Evolutionary conservation across 2,113 vertebrate species (phyloP), one percentile per base, ranked within the genome.

Genomic region (Urocynchramus pylzowi): DNA sequence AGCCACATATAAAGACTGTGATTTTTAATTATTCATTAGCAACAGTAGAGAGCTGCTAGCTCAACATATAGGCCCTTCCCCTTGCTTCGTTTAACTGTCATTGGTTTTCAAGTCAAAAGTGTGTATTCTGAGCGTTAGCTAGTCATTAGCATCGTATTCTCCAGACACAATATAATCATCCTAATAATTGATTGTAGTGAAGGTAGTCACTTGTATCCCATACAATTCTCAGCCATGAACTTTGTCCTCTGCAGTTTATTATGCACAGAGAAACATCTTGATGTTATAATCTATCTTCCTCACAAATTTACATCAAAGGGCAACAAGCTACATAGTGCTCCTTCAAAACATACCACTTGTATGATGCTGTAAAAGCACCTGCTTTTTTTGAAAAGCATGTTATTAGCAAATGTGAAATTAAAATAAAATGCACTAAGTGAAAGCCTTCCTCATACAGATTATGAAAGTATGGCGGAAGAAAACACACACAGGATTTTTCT

Each of bases 21-120:
- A 95, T 95, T 98, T 98, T 96, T 97, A 98, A 98, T 98, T 96
- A 97, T 95, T 96, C 41, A 76, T 85, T 93, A 93, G 44, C 63
- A 92, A 95, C 77, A 63, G 74, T 64, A 67, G 45, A 78, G 61
- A 78, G 53, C 59, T 96, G 37, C 35, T 94, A 94, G 76, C 74
- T 96, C 87, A 89, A 91, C 80, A 92, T 89, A 53, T 84, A 95
- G 80, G 60, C 71, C 85, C 91, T 96, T 94, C 69, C 56, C 63
- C 27, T 71, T 80, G 47, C 41, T 91, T 76, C 64, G 67, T 94
- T 96, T 95, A 95, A 81, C 75, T 92, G 89, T 87, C 86, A 50
- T 84, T 94, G 94, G 92, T 96, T 95, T 89, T 95, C 90, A 95
- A 96, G 92, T 95, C 85, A 94, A 95, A 93, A 96, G 52, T 91